These are phyloP conservation scores for Nymphicus hollandicus DNA, from an alignment of 2,113 vertebrate species.

Conservation along the genomic window DNA sequence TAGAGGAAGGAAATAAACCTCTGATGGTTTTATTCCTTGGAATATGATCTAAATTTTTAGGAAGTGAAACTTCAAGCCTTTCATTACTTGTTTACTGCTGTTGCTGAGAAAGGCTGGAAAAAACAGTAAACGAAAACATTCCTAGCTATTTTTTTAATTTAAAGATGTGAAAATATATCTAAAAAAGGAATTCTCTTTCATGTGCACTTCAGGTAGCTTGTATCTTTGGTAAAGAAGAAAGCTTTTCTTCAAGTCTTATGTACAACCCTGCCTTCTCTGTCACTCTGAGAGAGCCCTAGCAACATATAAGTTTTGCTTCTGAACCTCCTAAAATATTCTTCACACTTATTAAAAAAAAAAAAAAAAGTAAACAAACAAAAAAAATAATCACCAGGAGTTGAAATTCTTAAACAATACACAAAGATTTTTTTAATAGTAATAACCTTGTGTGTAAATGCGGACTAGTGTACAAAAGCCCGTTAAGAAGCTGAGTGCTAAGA, in stretches of 20 bases:
- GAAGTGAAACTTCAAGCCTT: not conserved
- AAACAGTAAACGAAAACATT: not conserved
- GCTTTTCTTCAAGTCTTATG: not conserved
- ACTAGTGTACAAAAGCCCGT: not conserved
- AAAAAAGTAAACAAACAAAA: not conserved
- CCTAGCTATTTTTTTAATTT: not conserved
- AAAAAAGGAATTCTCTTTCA: not conserved
- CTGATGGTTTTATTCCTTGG: not conserved
- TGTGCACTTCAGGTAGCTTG: not conserved
- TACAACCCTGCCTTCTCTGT: not conserved
- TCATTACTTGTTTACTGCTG: not conserved
- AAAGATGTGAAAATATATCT: not conserved
- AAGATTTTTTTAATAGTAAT: not conserved
- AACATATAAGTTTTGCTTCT: not conserved
- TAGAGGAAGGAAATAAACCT: not conserved
- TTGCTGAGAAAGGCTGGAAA: not conserved
- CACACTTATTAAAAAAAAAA: not conserved
- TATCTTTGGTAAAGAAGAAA: not conserved
- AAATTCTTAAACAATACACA: not conserved
- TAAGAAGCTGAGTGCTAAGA: slow-evolving; percentile 3
- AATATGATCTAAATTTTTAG: not conserved
- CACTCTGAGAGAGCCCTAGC: not conserved
- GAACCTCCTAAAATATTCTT: not conserved
- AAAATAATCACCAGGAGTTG: not conserved
- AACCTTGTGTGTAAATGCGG: not conserved